A percentile compares a stretch with the other conserved stretches of the same genome.
phyloP scores from a whole-genome alignment of 2,797 vertebrate species.

The Bradypodion pumilum region DNA sequence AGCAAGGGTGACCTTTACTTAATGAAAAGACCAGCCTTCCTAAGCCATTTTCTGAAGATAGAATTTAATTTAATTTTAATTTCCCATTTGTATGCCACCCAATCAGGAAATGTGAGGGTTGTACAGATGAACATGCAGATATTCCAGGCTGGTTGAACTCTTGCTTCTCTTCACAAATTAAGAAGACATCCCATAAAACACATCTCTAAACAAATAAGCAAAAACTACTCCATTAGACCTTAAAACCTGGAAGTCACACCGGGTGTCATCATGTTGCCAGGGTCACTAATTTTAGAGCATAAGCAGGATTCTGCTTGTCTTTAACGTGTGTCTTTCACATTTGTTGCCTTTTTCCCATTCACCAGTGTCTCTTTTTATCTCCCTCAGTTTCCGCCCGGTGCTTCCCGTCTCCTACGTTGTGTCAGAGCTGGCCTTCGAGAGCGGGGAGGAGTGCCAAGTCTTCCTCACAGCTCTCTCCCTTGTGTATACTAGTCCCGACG shows the following conservation, averaged over 20 bases:
- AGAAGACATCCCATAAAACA: neutral
- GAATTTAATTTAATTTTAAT: too few relatives aligned
- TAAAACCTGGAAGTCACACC: too few relatives aligned
- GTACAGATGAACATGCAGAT: too few relatives aligned
- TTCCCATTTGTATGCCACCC: too few relatives aligned
- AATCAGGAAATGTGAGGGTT: too few relatives aligned
- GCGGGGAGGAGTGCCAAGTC: constrained; percentile 89
- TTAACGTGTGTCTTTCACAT: constrained; percentile 29
- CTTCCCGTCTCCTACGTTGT: constrained; percentile 88
- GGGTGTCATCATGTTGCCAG: neutral
- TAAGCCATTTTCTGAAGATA: neutral
- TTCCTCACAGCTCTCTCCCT: constrained; percentile 89
- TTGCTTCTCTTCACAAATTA: neutral
- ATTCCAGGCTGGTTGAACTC: neutral
- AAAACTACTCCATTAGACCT: too few relatives aligned
- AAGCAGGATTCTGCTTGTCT: constrained; percentile 10
- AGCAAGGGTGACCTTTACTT: too few relatives aligned
- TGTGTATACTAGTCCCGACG: constrained; percentile 82
- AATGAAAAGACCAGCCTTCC: neutral
- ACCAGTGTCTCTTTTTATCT: constrained; percentile 70
- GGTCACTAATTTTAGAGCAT: neutral
- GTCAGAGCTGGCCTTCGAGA: constrained; percentile 87
- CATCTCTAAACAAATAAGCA: neutral
- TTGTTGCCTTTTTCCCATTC: constrained; percentile 37
- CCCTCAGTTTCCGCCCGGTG: constrained; percentile 77